Conservation (phyloP, 2,113 vertebrate genomes). For the Oreotragus oreotragus region DNA sequence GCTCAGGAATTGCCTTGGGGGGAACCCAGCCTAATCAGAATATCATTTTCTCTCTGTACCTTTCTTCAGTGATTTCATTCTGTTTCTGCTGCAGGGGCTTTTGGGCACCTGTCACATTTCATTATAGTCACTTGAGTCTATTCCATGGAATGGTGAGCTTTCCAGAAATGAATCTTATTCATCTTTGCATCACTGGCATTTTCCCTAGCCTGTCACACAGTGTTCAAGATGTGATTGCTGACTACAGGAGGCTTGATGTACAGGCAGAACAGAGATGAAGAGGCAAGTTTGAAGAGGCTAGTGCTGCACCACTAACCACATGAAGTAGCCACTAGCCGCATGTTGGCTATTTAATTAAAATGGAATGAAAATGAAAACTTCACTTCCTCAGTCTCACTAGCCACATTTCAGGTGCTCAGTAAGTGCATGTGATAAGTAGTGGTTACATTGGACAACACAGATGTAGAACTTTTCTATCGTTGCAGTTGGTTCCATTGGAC, state of each 20-base stretch:
- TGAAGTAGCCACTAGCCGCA: background rate
- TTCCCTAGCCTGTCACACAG: background rate
- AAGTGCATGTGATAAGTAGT: background rate
- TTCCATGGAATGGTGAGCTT: background rate
- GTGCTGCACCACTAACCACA: background rate
- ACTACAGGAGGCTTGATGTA: background rate
- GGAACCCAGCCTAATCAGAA: background rate
- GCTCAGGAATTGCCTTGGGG: background rate
- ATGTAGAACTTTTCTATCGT: background rate
- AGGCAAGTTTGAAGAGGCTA: background rate
- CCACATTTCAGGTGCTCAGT: background rate
- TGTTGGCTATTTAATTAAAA: background rate
- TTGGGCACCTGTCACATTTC: fast-evolving
- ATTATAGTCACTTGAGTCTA: background rate
- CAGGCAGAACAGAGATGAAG: background rate
- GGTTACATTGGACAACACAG: background rate
- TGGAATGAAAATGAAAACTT: background rate
- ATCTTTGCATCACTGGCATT: background rate
- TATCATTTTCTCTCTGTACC: background rate
- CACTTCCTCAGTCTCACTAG: background rate
- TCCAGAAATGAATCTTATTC: background rate
- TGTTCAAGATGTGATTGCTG: background rate
- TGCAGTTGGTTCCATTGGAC: background rate
- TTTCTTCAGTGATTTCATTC: background rate
- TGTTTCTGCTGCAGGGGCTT: background rate